phyloP scores from a whole-genome alignment of 2,797 vertebrate genomes.

The Sebastes kiyomatsui region DNA sequence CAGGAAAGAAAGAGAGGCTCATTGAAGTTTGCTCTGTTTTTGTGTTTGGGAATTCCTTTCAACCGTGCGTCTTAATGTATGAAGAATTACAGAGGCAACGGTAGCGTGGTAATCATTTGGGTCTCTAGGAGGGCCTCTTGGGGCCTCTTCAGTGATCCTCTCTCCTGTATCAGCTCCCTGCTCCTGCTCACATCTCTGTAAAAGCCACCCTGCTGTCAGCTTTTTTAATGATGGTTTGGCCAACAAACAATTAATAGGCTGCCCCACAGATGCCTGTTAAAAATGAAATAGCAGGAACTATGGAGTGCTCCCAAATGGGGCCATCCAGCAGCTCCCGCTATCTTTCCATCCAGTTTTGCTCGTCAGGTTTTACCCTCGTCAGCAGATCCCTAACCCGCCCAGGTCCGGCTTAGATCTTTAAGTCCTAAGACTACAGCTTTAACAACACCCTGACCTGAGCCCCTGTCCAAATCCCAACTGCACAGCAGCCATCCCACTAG shows the following conservation, averaged over 20 bases:
- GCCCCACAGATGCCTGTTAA: conserved; percentile 73
- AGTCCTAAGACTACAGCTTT: conserved; percentile 66
- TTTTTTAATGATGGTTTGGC: conserved; percentile 79
- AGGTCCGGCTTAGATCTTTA: conserved; percentile 61
- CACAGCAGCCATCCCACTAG: conserved; percentile 68
- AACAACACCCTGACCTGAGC: conserved; percentile 70
- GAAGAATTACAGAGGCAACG: conserved; percentile 78
- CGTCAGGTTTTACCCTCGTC: conserved; percentile 54
- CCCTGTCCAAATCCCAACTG: conserved; percentile 67
- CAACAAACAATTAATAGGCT: conserved; percentile 82
- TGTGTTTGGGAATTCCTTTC: conserved; percentile 82
- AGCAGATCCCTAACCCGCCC: conserved; percentile 50
- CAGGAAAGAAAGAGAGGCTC: conserved; percentile 75
- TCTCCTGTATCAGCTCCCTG: conserved; percentile 64
- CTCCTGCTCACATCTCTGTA: conserved; percentile 70
- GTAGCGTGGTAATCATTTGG: conserved; percentile 75
- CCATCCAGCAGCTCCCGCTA: conserved; percentile 50
- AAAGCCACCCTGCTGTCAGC: conserved; percentile 71
- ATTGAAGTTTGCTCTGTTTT: conserved; percentile 84
- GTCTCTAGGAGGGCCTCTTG: conserved; percentile 70
- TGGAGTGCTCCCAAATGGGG: conserved; percentile 52
- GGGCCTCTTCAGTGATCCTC: conserved; percentile 71
- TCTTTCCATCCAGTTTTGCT: conserved; percentile 57
- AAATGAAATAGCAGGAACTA: conserved; percentile 65
- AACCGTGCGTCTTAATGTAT: conserved; percentile 79